Evolutionary conservation across 2,888 invertebrate genomes (phyloP).

Genomic region (Zygogramma bicolorata): DNA sequence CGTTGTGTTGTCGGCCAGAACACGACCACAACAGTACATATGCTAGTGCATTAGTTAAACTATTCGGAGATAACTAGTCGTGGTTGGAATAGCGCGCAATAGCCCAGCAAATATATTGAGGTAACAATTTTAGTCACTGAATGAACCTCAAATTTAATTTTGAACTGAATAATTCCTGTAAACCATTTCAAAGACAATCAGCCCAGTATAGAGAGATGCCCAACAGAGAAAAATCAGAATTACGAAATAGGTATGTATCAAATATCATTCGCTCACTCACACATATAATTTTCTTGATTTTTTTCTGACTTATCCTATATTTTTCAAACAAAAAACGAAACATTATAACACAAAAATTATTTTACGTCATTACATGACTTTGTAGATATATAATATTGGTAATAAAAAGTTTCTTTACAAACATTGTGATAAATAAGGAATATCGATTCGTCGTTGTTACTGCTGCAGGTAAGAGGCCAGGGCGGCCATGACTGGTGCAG

Average conservation of each 20-base stretch:
- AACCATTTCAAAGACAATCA: background rate
- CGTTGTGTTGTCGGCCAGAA: too few relatives aligned
- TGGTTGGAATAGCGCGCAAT: too few relatives aligned
- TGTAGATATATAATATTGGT: conserved; percentile 61
- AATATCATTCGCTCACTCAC: conserved; percentile 54
- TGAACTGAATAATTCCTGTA: background rate
- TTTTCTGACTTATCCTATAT: conserved; percentile 37
- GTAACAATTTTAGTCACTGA: background rate
- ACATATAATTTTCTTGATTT: conserved; percentile 50
- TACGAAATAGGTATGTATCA: conserved; percentile 49
- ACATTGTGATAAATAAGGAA: conserved; percentile 63
- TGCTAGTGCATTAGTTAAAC: too few relatives aligned
- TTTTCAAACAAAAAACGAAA: conserved; percentile 37
- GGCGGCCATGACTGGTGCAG: conserved; percentile 82
- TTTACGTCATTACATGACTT: conserved; percentile 67
- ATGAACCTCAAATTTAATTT: background rate
- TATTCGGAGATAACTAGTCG: too few relatives aligned
- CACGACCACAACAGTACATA: too few relatives aligned
- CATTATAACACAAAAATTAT: conserved; percentile 58
- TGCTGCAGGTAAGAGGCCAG: conserved; percentile 67
- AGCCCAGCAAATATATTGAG: too few relatives aligned
- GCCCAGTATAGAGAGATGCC: conserved; percentile 36
- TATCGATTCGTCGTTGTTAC: conserved; percentile 61
- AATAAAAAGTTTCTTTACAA: conserved; percentile 66
- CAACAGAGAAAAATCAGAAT: conserved; percentile 56